Base-by-base conservation (phyloP, 2,113 vertebrate genomes). In the Mionectes macconnelli region DNA sequence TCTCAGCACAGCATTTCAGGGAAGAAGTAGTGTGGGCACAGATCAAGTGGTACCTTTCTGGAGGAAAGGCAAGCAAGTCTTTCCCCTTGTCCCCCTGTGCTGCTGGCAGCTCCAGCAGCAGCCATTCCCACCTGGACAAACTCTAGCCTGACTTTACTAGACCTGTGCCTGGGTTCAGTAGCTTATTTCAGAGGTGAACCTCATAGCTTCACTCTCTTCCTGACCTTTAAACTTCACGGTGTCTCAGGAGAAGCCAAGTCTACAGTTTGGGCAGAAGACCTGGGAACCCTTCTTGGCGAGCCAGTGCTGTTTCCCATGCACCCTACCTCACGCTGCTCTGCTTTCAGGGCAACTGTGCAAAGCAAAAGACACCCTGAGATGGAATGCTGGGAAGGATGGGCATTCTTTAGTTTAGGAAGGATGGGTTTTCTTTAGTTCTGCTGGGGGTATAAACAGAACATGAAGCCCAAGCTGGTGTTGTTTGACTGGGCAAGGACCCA, bases 11-110 rank as follows among this genome's bases (percentile, higher is more conserved):
- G 35, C 0, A 1, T n/a, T 37, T 77, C 66, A 40, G 44, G 75
- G 39, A 11, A 83, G 45, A 59, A 93, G 67, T 0, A 1, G 60
- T 33, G 47, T 0, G 0, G 56, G 39, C 3, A 2, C 31, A 44
- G 16, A 27, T 19, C 2, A 1, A 66, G 55, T 3, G 17, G 31
- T 72, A 72, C 45, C 33, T 62, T 60, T 31, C 28, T 6, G 2
- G 35, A 63, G 19, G 16, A 55, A 74, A 93, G 23, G 27, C 66
- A 35, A 52, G 56, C 9, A 60, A 49, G 56, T 19, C 59, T 69
- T 90, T 59, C 1, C 1, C 10, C n/a, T 79, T 57, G 25, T 60
- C 5, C n/a, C 31, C 9, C 23, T 40, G 49, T 2, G 3, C 57
- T 68, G 15, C 30, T 47, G 35, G 35, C 35, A 82, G 66, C 53